Evolutionary conservation across 2,888 invertebrate genomes (phyloP).

Genomic region (Cosmopolites sordidus): DNA sequence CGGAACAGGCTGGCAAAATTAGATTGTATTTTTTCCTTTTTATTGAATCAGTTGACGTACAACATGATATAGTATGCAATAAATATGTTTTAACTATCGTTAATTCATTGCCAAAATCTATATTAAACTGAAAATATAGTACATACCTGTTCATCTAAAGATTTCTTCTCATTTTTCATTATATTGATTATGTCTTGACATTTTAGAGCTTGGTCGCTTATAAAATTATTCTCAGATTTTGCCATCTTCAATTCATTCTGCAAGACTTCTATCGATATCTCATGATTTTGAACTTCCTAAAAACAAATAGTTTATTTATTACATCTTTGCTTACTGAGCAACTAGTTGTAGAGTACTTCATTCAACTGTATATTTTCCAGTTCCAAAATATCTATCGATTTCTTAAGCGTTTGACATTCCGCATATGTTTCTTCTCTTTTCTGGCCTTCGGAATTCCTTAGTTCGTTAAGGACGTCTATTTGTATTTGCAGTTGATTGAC

Average conservation of each 20-base stretch:
- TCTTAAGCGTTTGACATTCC: slow-evolving; percentile 28
- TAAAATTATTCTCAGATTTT: slow-evolving; percentile 28
- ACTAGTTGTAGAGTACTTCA: slow-evolving; percentile 27
- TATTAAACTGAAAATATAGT: too few relatives aligned
- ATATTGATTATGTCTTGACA: slow-evolving; percentile 28
- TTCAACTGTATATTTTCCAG: slow-evolving; percentile 24
- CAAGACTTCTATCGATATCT: slow-evolving; percentile 21
- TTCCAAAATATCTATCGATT: slow-evolving; percentile 29
- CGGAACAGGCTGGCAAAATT: too few relatives aligned
- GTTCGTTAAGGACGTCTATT: slow-evolving; percentile 55
- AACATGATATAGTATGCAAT: too few relatives aligned
- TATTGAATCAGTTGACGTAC: too few relatives aligned
- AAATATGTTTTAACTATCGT: too few relatives aligned
- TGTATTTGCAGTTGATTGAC: slow-evolving; percentile 53
- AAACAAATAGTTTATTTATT: not conserved
- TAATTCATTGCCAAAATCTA: too few relatives aligned
- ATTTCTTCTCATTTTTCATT: slow-evolving; percentile 39
- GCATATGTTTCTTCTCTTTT: slow-evolving; percentile 32
- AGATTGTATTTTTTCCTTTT: too few relatives aligned
- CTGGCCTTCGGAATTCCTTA: slow-evolving; percentile 56
- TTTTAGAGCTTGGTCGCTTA: slow-evolving; percentile 27
- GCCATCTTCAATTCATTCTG: slow-evolving; percentile 27
- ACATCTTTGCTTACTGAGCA: not conserved
- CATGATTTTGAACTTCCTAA: slow-evolving; percentile 26
- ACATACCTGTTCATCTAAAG: slow-evolving; percentile 52